These are phyloP conservation scores for Deroplatys truncata DNA, from an alignment of 2,888 invertebrate species.

Conservation along the genomic window DNA sequence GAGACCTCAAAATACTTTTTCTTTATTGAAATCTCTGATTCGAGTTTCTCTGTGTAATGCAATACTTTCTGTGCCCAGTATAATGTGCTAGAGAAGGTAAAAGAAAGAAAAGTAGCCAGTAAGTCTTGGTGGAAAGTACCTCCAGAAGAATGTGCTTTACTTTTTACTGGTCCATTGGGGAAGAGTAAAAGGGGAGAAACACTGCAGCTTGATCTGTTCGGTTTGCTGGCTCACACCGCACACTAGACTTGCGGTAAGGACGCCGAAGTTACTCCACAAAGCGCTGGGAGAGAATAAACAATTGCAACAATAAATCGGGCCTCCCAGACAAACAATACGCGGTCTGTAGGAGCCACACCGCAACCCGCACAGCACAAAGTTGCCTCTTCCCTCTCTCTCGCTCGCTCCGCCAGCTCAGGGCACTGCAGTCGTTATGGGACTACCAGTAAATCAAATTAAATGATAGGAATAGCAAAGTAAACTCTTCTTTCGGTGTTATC, in stretches of 20 bases:
- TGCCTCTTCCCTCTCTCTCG: not conserved
- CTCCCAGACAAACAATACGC: constrained; percentile 12
- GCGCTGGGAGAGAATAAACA: constrained; percentile 4
- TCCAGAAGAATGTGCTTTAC: not conserved
- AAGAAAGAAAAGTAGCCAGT: not conserved
- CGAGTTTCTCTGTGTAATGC: too few species aligned
- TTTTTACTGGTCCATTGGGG: not conserved
- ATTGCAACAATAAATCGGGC: constrained; percentile 14
- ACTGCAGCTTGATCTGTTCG: not conserved
- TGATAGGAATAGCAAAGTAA: not conserved
- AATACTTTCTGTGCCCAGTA: too few species aligned
- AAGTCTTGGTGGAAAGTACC: not conserved
- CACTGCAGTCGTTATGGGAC: not conserved
- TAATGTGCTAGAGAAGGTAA: not conserved
- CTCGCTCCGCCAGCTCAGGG: not conserved
- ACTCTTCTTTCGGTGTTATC: not conserved
- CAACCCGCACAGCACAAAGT: not conserved
- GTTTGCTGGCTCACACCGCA: not conserved
- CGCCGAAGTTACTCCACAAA: not conserved
- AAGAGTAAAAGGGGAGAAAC: not conserved
- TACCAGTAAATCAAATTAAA: not conserved
- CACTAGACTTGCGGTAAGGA: not conserved
- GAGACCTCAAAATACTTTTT: too few species aligned
- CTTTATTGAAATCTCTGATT: too few species aligned
- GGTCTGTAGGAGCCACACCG: not conserved